phyloP scores from a whole-genome alignment of 2,888 invertebrate genomes.

The Drosophila crucigera region DNA sequence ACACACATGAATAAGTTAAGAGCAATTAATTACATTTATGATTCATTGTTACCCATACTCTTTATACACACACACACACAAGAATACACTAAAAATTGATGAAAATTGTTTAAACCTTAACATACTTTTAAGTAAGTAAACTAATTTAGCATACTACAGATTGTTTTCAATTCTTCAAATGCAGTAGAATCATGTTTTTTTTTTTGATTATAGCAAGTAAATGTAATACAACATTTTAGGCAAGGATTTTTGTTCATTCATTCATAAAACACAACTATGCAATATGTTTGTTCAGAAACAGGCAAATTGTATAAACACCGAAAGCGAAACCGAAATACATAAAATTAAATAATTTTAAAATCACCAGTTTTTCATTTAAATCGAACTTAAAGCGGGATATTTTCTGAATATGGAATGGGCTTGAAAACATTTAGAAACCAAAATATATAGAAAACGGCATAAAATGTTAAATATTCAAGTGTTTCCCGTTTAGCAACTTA shows the following conservation, averaged over 20 bases:
- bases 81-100: slow-evolving; percentile 12
- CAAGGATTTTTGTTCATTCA: slow-evolving; percentile 46
- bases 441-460: not conserved
- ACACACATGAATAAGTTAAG: slow-evolving; percentile 71
- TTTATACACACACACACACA: not conserved
- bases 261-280: slow-evolving; percentile 33
- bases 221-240: slow-evolving; percentile 52
- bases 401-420: not conserved
- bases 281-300: slow-evolving; percentile 55
- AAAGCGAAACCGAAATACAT: slow-evolving; percentile 61
- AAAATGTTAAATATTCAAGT: not conserved
- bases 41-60: slow-evolving; percentile 70
- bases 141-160: slow-evolving; percentile 39
- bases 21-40: slow-evolving; percentile 46
- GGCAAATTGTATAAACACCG: slow-evolving; percentile 62
- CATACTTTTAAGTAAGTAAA: slow-evolving; percentile 53
- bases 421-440: not conserved
- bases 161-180: slow-evolving; percentile 62
- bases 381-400: not conserved
- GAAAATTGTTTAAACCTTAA: slow-evolving; percentile 50
- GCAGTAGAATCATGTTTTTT: slow-evolving; percentile 65
- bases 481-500: not conserved
- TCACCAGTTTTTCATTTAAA: slow-evolving; percentile 17
- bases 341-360: slow-evolving; percentile 60
- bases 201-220: slow-evolving; percentile 47